A percentile compares a stretch with the other conserved stretches of the same genome.
phyloP scores from a whole-genome alignment of 2,797 vertebrate species.

The Melanotaenia trifasciata region DNA sequence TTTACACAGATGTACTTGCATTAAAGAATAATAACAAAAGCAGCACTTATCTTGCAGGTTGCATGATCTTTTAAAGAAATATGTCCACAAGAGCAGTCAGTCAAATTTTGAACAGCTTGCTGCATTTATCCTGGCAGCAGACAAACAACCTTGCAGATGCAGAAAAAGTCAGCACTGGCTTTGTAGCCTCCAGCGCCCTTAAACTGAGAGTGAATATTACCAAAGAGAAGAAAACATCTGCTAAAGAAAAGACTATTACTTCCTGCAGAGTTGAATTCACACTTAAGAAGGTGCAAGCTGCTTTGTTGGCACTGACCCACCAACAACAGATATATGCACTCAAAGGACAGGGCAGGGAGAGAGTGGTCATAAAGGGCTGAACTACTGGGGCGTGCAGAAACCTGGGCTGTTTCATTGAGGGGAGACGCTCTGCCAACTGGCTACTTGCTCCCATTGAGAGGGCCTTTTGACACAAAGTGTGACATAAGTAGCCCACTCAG shows the following conservation, averaged over 20 bases:
- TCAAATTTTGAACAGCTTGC: conserved; percentile 1
- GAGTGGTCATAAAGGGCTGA: conserved; percentile 41
- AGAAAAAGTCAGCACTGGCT: conserved; percentile 11
- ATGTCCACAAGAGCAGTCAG: conserved; percentile 6
- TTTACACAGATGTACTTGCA: conserved; percentile 10
- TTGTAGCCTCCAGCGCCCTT: conserved; percentile 24
- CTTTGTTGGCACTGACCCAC: conserved; percentile 52
- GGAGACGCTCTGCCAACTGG: conserved; percentile 48
- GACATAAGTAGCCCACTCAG: conserved; percentile 46
- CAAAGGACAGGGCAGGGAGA: conserved; percentile 2
- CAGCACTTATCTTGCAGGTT: background rate
- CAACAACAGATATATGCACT: conserved; percentile 37
- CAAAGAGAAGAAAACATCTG: conserved; percentile 40
- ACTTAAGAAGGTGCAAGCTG: conserved; percentile 47
- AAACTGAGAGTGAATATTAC: conserved; percentile 19
- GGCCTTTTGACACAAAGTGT: conserved; percentile 29
- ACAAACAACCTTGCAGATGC: conserved; percentile 13
- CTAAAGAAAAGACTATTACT: conserved; percentile 35
- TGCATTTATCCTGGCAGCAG: conserved; percentile 6
- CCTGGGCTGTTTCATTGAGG: conserved; percentile 41
- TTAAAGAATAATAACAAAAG: conserved; percentile 21
- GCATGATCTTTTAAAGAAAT: background rate
- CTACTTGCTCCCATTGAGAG: background rate
- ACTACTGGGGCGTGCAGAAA: conserved; percentile 50
- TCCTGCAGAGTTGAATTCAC: conserved; percentile 49